Base-by-base conservation (phyloP, 2,113 vertebrate species). In the Strix aluco region DNA sequence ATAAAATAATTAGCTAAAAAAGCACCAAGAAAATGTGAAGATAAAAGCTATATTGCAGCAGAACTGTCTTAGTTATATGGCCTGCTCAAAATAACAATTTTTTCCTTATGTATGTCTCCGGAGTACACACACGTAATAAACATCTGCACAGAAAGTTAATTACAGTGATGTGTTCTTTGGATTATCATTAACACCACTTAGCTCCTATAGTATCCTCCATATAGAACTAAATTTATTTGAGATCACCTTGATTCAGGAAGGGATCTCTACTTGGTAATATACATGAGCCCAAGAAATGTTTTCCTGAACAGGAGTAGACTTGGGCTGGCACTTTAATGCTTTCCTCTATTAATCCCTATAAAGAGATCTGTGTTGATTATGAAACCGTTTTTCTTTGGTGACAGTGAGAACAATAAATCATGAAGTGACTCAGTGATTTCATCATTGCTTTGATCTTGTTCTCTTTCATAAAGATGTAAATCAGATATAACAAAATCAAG, bases 341-440 rank as follows among this genome's bases (percentile, higher is more conserved):
- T 95, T 90, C 46, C 75, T 96, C 55, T 71, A 79, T 93, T 80
- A 78, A 90, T 67, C 54, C 63, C 88, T 78, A 27, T 86, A 70
- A 65, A 65, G 58, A 77, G 55, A 93, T 86, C 85, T 92, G 42
- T 90, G 90, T 73, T 90, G 85, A 51, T 96, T 94, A 95, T 90
- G 90, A 90, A 96, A 97, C 92, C 90, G 81, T 86, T 86, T 88
- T 94, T 61, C 74, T 94, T 95, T 90, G 59, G 82, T 90, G 85
- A 83, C 75, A 81, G 73, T 44, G 58, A 85, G 67, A 83, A 92
- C 61, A 90, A 66, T 66, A 96, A 90, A 88, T 81, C 79, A 86
- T 9, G 1, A 77, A 91, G 55, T 58, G 79, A 83, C 51, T 95
- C 66, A 32, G 51, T 81, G 71, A 61, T 93, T 94, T 94, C 74